A percentile compares a stretch with the other conserved stretches of the same genome.
phyloP scores from a whole-genome alignment of 2,888 invertebrate species.

The Deilephila elpenor region DNA sequence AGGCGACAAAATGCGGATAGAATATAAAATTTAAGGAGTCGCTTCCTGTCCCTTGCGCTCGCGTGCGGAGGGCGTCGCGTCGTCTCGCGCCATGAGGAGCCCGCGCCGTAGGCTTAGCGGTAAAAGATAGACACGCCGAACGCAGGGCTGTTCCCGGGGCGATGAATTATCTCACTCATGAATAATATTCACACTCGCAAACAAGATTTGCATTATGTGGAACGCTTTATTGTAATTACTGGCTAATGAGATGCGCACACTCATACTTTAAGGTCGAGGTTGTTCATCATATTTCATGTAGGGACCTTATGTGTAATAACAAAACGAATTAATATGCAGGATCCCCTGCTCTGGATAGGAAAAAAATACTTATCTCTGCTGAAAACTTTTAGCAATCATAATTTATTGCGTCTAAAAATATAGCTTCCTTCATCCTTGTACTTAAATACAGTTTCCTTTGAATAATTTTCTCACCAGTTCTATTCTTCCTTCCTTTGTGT shows the following conservation, averaged over 20 bases:
- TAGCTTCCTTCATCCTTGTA: too few relatives aligned
- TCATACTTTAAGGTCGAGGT: neutral
- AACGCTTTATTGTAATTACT: conserved; percentile 66
- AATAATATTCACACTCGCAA: conserved; percentile 66
- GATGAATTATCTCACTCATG: conserved; percentile 60
- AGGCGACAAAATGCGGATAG: conserved; percentile 85
- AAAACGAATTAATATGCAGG: neutral
- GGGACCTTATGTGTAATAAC: neutral
- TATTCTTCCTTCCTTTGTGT: too few relatives aligned
- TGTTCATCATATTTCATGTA: neutral
- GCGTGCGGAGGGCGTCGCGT: conserved; percentile 61
- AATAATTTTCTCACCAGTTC: too few relatives aligned
- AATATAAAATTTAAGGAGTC: conserved; percentile 83
- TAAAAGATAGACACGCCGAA: conserved; percentile 80
- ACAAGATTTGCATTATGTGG: conserved; percentile 59
- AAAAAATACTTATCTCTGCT: neutral
- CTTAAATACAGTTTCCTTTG: too few relatives aligned
- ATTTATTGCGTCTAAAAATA: too few relatives aligned
- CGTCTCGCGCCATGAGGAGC: conserved; percentile 73
- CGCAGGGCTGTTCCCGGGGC: conserved; percentile 71
- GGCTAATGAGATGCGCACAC: conserved; percentile 54
- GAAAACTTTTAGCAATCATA: too few relatives aligned
- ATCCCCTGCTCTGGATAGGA: too few relatives aligned
- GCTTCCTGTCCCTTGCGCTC: conserved; percentile 65
- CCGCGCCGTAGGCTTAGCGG: conserved; percentile 83